Evolutionary conservation across 2,888 invertebrate species (phyloP).

Genomic region (Liodrosophila aerea): DNA sequence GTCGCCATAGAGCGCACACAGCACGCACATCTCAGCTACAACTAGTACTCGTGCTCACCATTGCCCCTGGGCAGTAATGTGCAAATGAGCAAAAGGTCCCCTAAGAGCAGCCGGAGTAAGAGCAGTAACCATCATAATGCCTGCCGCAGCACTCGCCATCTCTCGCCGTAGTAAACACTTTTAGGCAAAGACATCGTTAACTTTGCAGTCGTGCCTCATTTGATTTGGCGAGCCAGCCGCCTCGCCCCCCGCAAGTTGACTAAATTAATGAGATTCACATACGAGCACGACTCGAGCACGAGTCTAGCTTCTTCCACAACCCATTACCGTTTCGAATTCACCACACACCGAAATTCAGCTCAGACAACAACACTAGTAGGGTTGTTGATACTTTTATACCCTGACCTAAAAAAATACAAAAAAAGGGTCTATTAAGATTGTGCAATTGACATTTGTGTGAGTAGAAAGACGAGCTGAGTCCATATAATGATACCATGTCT

Average conservation of each 20-base stretch:
- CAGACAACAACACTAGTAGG: no score
- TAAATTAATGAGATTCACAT: slow-evolving; percentile 63
- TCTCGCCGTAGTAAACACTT: slow-evolving; percentile 12
- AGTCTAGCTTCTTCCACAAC: no score
- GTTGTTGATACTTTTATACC: no score
- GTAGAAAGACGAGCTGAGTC: no score
- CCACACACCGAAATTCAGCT: no score
- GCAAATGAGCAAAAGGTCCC: slow-evolving; percentile 52
- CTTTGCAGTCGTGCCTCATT: slow-evolving; percentile 52
- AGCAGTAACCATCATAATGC: neutral
- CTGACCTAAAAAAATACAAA: neutral
- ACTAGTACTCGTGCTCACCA: slow-evolving; percentile 7
- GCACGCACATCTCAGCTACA: neutral
- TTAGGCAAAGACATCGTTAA: slow-evolving; percentile 38
- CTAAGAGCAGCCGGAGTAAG: slow-evolving; percentile 19
- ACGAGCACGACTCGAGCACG: neutral
- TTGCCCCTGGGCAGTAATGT: slow-evolving; percentile 43
- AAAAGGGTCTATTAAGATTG: no score
- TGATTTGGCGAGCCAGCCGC: slow-evolving; percentile 37
- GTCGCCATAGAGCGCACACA: slow-evolving; percentile 4
- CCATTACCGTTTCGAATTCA: no score
- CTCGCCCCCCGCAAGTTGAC: slow-evolving; percentile 32
- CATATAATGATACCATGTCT: no score
- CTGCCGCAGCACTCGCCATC: slow-evolving; percentile 9
- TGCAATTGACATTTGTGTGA: no score